Percentiles rank a stretch among this genome's conserved stretches.
These are phyloP conservation scores for Drosophila pruinosa DNA, from an alignment of 1,140 invertebrate genomes.

Conservation along the genomic window DNA sequence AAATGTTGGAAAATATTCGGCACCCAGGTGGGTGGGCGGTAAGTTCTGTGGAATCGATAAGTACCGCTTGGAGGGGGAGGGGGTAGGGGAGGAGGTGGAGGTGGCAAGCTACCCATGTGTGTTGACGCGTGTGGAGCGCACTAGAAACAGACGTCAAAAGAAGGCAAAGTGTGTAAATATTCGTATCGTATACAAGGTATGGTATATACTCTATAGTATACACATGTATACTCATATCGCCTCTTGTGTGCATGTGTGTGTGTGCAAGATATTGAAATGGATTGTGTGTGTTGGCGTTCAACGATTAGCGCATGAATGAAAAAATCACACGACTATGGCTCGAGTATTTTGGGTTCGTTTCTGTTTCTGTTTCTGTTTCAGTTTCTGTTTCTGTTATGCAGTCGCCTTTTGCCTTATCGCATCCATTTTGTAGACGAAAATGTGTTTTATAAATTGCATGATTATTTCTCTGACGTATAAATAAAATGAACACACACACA, in stretches of 20 bases:
- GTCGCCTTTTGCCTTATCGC: neutral
- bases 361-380: neutral
- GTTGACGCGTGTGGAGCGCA: conserved; percentile 61
- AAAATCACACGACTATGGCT: conserved; percentile 61
- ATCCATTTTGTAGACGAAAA: conserved; percentile 7
- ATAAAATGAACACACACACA: conserved; percentile 14
- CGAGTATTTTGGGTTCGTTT: conserved; percentile 12
- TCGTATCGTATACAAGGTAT: conserved; percentile 21
- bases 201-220: neutral
- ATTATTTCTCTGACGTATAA: conserved; percentile 49
- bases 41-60: conserved; percentile 1
- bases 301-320: conserved; percentile 78
- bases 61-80: neutral
- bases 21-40: conserved; percentile 19
- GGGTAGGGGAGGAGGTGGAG: neutral
- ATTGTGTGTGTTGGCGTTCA: conserved; percentile 15
- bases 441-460: conserved; percentile 46
- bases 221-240: neutral
- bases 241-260: conserved; percentile 1
- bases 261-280: conserved; percentile 42
- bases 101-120: neutral
- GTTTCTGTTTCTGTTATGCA: conserved; percentile 10
- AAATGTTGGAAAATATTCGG: conserved; percentile 34
- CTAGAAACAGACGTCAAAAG: conserved; percentile 41
- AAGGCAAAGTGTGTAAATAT: conserved; percentile 42